Evolutionary conservation across 2,888 invertebrate species (phyloP).

Genomic region (Minunthozetes semirufus): DNA sequence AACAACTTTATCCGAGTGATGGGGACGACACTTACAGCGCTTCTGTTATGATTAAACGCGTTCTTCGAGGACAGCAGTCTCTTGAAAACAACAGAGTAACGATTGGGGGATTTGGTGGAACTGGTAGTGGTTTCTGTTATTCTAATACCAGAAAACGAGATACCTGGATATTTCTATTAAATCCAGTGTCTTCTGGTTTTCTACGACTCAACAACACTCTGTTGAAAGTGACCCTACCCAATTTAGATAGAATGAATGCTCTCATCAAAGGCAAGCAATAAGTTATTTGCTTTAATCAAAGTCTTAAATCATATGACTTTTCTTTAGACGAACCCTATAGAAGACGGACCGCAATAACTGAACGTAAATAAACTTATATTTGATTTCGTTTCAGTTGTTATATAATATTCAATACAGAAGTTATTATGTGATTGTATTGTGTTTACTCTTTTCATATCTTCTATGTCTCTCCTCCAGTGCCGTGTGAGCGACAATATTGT

Average conservation of each 20-base stretch:
- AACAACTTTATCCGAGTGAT: conserved; percentile 38
- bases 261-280: conserved; percentile 39
- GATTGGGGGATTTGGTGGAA: conserved; percentile 41
- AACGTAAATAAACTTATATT: conserved; percentile 37
- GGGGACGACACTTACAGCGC: conserved; percentile 38
- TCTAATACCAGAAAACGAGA: conserved; percentile 37
- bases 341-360: conserved; percentile 37
- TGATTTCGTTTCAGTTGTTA: conserved; percentile 5
- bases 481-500: conserved; percentile 42
- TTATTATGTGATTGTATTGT: too few relatives aligned
- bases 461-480: conserved; percentile 37
- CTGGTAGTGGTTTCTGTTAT: conserved; percentile 35
- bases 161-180: conserved; percentile 40
- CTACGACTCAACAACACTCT: conserved; percentile 41
- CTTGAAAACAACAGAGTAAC: conserved; percentile 37
- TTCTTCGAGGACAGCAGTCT: conserved; percentile 33
- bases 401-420: background rate
- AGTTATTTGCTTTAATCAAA: conserved; percentile 27
- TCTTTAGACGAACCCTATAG: conserved; percentile 39
- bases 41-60: conserved; percentile 41
- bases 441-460: background rate
- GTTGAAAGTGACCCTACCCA: conserved; percentile 38
- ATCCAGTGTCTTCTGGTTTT: conserved; percentile 38
- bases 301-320: background rate
- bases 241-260: conserved; percentile 40